Conservation (phyloP, 1,140 invertebrate species). For the Drosophila tani region DNA sequence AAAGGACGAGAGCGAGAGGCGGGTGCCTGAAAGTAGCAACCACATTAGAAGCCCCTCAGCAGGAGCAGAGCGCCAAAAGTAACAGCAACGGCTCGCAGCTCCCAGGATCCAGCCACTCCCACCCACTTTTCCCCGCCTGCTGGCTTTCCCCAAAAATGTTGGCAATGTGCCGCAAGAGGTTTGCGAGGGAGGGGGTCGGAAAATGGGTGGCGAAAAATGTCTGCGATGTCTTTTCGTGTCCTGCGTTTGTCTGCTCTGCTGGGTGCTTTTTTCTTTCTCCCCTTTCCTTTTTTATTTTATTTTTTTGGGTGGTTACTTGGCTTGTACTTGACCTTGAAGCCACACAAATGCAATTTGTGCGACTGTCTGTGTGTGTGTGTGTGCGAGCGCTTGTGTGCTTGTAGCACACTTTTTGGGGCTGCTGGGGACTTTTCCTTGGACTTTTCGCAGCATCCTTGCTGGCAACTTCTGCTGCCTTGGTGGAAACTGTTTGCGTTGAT, state of each 20-base stretch:
- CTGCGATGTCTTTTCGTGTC: slow-evolving; percentile 65
- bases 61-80: slow-evolving; percentile 50
- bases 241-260: slow-evolving; percentile 57
- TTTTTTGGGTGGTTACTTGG: slow-evolving; percentile 57
- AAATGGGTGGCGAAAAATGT: slow-evolving; percentile 28
- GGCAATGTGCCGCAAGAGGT: slow-evolving; percentile 59
- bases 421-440: slow-evolving; percentile 31
- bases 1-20: slow-evolving; percentile 7
- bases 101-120: slow-evolving; percentile 17
- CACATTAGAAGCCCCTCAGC: slow-evolving; percentile 67
- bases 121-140: not conserved
- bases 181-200: not conserved
- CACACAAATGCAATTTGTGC: slow-evolving; percentile 36
- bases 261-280: slow-evolving; percentile 14
- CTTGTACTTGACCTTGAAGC: slow-evolving; percentile 81
- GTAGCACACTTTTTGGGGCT: slow-evolving; percentile 38
- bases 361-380: slow-evolving; percentile 4
- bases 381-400: not conserved
- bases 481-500: slow-evolving; percentile 83
- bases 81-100: slow-evolving; percentile 18
- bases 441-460: slow-evolving; percentile 49
- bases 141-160: slow-evolving; percentile 59
- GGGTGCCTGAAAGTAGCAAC: slow-evolving; percentile 36
- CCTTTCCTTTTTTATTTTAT: not conserved
- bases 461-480: slow-evolving; percentile 68